These are phyloP conservation scores for Avahi laniger DNA, from an alignment of 2,797 vertebrate genomes.

Conservation along the genomic window DNA sequence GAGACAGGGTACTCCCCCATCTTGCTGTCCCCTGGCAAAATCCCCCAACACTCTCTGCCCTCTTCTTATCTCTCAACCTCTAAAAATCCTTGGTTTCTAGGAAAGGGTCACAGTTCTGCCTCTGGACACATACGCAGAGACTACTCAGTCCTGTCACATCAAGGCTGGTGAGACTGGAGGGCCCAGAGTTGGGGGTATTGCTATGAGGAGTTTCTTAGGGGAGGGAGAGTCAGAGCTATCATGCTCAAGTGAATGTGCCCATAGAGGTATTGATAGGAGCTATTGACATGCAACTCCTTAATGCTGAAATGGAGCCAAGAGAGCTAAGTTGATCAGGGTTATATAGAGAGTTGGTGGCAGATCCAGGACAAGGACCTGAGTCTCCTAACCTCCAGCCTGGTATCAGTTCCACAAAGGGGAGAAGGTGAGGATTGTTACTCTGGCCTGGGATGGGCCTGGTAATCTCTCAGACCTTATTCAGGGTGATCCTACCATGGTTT, in stretches of 20 bases:
- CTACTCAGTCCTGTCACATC: neutral
- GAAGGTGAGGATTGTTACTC: neutral
- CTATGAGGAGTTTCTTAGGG: neutral
- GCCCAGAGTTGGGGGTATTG: neutral
- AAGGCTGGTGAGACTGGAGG: neutral
- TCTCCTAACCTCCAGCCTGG: slow-evolving; percentile 18
- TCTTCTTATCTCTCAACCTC: slow-evolving; percentile 19
- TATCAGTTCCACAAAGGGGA: slow-evolving; percentile 6
- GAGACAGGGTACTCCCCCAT: neutral
- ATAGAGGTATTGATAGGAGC: neutral
- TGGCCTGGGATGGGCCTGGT: neutral
- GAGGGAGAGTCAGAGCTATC: neutral
- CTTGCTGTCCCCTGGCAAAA: slow-evolving; percentile 3
- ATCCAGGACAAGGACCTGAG: neutral
- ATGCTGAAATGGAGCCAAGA: neutral
- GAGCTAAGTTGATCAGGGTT: slow-evolving; percentile 7
- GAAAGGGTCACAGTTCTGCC: neutral
- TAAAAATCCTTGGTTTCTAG: neutral
- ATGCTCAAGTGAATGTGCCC: neutral
- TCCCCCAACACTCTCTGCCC: neutral
- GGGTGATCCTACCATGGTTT: neutral
- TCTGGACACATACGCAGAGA: neutral
- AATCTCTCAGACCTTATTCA: slow-evolving; percentile 21
- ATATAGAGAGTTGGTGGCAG: neutral
- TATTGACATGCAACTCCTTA: neutral